Base-by-base conservation (phyloP, 1,140 invertebrate genomes). In the Popillia japonica region DNA sequence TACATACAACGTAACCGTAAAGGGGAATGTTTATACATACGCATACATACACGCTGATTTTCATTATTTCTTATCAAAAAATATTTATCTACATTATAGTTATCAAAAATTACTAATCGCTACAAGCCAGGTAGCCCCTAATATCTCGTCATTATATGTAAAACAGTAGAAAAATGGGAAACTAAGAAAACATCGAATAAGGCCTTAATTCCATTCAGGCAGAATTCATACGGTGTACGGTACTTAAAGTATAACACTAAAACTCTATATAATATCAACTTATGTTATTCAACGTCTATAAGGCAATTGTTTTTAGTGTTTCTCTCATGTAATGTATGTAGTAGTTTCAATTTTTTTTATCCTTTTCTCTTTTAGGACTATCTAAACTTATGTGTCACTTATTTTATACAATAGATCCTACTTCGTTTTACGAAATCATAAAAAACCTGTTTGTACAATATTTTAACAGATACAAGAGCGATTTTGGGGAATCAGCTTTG, bases 401-500 rank as follows among this genome's bases (percentile, higher is more conserved):
- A 76, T 48, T 11, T 17, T 27, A 44, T 20, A n/a, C n/a, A 22
- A 42, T 55, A 76, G 17, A 20, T 48, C 17, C 44, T 76, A 48
- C 8, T 76, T 76, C 41, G 41, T 48, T 76, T 48, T 27, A 76
- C 14, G 41, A 76, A 42, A 76, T 40, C 8, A 55, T 76, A 76
- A 55, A 76, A 76, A 76, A 76, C 48, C 41, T 76, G 74, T 44
- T 76, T 27, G 23, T 76, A 55, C 41, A 44, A 44, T 17, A 48
- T 55, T 77, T 77, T 64, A 68, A 68, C 48, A 40, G 55, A 68
- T n/a, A 22, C 14, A 40, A 34, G 27, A 34, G 34, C 48, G 17
- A 6, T 22, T 64, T 64, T 55, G 20, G 14, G 23, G 75, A 82
- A 81, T 82, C 82, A 82, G 80, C 82, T 81, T 75, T 81, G 79